Evolutionary conservation across 2,888 invertebrate species (phyloP).

Genomic region (Phragmatobia fuliginosa): DNA sequence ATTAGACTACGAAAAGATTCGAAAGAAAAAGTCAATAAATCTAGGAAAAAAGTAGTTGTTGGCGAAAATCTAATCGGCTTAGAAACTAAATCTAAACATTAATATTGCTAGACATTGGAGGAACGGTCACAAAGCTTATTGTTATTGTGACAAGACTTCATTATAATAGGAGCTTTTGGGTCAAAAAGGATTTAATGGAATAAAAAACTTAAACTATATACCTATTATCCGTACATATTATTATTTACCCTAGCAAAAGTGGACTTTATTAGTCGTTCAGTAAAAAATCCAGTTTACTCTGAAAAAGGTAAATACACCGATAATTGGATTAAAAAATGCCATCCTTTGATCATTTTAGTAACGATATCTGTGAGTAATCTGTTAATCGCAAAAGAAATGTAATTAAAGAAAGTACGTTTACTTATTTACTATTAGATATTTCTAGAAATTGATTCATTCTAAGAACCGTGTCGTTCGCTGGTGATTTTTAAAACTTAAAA

Average conservation of each 20-base stretch:
- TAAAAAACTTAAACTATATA: background rate
- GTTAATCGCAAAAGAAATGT: too few species aligned
- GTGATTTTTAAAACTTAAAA: too few species aligned
- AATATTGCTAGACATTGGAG: background rate
- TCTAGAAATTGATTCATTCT: too few species aligned
- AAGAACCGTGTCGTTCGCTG: too few species aligned
- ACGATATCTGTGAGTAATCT: too few species aligned
- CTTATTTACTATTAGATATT: too few species aligned
- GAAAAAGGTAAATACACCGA: background rate
- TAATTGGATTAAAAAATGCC: background rate
- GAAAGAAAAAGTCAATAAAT: background rate
- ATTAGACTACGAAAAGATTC: background rate
- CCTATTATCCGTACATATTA: background rate
- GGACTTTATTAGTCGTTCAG: background rate
- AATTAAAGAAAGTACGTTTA: too few species aligned
- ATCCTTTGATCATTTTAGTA: too few species aligned
- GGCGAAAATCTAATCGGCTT: background rate
- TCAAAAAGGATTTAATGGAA: slow-evolving; percentile 13
- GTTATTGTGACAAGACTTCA: background rate
- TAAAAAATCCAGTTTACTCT: background rate
- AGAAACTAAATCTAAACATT: background rate
- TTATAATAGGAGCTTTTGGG: background rate
- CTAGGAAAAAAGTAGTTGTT: background rate
- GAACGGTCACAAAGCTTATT: background rate
- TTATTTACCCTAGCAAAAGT: background rate